Evolutionary conservation across 2,113 vertebrate species (phyloP), one percentile per base, ranked within the genome.

Genomic region (Forbesichthys papilliferus): DNA sequence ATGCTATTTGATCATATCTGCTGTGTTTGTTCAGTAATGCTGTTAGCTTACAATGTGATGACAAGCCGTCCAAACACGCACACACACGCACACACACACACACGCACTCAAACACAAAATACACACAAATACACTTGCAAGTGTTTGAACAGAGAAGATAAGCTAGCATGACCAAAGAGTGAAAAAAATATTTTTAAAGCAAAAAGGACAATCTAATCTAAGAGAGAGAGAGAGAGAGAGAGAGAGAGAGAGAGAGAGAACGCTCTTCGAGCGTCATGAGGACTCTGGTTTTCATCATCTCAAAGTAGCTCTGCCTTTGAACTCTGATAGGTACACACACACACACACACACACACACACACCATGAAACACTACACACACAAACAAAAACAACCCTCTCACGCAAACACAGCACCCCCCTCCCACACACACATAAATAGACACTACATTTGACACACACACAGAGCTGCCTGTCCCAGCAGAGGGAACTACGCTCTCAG

Each of bases 231-330:
- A 20, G 20, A 20, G 20, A 20, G 20, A 20, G 20, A 20, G 20
- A 20, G 27, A 27, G 27, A 27, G 2, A 27, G 27, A 27, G 27
- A 27, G 27, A 27, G 27, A 27, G 2, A 27, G 27, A 78, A 74
- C 64, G 75, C 14, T 56, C 18, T 78, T 79, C 58, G 78, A 54
- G 61, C 59, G 76, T 66, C 59, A 68, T 66, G 72, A 76, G 42
- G 67, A 72, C 80, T 20, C 1, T 79, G 69, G 73, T 83, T 72
- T 73, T 87, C 77, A 80, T 77, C 71, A 81, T 87, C 86, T 86
- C 84, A 87, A 89, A 90, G 85, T 34, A 67, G 62, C 46, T 49
- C 58, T 82, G 80, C 77, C 80, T 91, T 89, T 88, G 79, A 88
- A 88, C 78, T 86, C 73, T 69, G 61, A 58, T 77, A 78, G 75